Percentiles rank a stretch among this genome's conserved stretches.
These are phyloP conservation scores for Melanotaenia nigrans DNA, from an alignment of 2,797 vertebrate genomes.

Conservation along the genomic window DNA sequence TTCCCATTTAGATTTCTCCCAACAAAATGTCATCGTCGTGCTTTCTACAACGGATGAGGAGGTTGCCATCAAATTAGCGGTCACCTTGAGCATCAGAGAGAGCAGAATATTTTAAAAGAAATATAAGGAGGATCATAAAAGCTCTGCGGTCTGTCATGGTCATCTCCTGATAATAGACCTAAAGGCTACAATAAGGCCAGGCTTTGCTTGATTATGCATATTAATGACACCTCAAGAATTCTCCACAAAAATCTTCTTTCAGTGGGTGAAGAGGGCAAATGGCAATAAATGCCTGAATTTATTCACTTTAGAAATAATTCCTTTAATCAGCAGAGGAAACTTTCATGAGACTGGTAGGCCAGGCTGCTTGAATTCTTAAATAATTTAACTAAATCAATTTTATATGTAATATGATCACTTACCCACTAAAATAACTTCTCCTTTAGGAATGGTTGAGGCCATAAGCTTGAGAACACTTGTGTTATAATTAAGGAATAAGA, in stretches of 20 bases:
- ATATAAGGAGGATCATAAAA: constrained; percentile 72
- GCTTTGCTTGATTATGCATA: constrained; percentile 74
- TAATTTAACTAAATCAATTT: constrained; percentile 64
- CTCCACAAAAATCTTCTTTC: constrained; percentile 64
- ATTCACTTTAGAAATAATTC: constrained; percentile 70
- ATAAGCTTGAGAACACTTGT: constrained; percentile 41
- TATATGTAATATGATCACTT: constrained; percentile 59
- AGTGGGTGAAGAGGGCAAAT: constrained; percentile 67
- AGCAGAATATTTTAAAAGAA: constrained; percentile 63
- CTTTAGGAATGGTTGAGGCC: constrained; percentile 49
- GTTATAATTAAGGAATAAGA: constrained; percentile 61
- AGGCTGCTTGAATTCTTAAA: constrained; percentile 49
- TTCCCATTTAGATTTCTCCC: constrained; percentile 27
- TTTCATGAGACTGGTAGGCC: constrained; percentile 42
- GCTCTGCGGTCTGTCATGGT: constrained; percentile 71
- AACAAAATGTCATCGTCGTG: constrained; percentile 38
- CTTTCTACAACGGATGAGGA: constrained; percentile 44
- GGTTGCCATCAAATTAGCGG: constrained; percentile 67
- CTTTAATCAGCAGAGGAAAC: constrained; percentile 64
- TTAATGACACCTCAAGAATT: constrained; percentile 75
- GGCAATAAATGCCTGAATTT: constrained; percentile 69
- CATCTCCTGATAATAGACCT: constrained; percentile 73
- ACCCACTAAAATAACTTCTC: constrained; percentile 55
- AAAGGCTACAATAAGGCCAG: constrained; percentile 69
- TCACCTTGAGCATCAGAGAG: constrained; percentile 72